These are phyloP conservation scores for Hemicrepidius hirtus DNA, from an alignment of 2,888 invertebrate genomes.

Conservation along the genomic window DNA sequence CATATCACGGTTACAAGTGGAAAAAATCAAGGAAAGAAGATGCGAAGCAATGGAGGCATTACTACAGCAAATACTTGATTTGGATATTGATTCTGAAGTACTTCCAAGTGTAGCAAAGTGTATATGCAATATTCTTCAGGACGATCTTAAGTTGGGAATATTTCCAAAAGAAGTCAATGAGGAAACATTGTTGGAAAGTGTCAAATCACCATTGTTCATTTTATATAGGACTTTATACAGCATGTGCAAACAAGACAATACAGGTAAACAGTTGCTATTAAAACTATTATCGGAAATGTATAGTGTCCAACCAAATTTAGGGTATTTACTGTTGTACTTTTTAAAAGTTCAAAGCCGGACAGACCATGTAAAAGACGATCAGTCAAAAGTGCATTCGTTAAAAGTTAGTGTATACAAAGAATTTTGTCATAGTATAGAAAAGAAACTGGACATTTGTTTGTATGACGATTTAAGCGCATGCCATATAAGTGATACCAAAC, in stretches of 20 bases:
- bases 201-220: constrained; percentile 87
- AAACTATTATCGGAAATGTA: constrained; percentile 89
- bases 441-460: constrained; percentile 83
- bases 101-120: constrained; percentile 76
- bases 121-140: constrained; percentile 75
- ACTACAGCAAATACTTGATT: constrained; percentile 77
- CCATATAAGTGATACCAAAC: constrained; percentile 90
- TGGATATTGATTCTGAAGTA: constrained; percentile 78
- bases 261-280: constrained; percentile 83
- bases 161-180: constrained; percentile 77
- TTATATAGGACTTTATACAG: constrained; percentile 89
- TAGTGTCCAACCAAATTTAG: constrained; percentile 82
- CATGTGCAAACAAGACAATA: constrained; percentile 81
- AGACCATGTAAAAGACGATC: constrained; percentile 73
- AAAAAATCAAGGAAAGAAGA: constrained; percentile 75
- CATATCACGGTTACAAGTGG: constrained; percentile 75
- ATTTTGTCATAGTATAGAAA: constrained; percentile 86
- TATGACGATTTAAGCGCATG: constrained; percentile 90
- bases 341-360: constrained; percentile 84
- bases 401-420: constrained; percentile 92
- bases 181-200: constrained; percentile 83
- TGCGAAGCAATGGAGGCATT: constrained; percentile 81
- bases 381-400: constrained; percentile 76
- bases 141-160: constrained; percentile 70
- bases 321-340: constrained; percentile 92